These are phyloP conservation scores for Brachionus rotundiformis DNA, from an alignment of 1,140 invertebrate genomes.

Conservation along the genomic window DNA sequence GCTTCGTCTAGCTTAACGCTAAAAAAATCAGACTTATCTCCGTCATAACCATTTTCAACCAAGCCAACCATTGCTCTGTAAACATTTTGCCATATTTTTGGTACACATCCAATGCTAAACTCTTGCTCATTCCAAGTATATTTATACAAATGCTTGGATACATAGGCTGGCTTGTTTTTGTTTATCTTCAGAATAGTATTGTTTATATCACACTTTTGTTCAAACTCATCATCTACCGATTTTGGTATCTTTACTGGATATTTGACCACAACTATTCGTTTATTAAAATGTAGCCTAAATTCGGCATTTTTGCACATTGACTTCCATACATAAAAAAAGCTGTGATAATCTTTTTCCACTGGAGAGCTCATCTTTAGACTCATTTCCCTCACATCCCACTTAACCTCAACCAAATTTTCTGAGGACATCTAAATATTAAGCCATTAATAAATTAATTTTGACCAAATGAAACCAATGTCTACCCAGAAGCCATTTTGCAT, in stretches of 20 bases:
- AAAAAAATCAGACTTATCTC: neutral
- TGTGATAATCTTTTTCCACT: constrained; percentile 39
- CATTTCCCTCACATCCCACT: constrained; percentile 39
- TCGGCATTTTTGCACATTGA: constrained; percentile 43
- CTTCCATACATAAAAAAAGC: constrained; percentile 36
- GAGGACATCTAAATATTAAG: neutral
- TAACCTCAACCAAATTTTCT: neutral
- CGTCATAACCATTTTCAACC: neutral
- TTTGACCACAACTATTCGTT: neutral
- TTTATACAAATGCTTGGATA: constrained; percentile 29
- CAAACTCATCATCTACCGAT: constrained; percentile 45
- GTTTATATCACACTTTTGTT: constrained; percentile 41
- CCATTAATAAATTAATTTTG: neutral
- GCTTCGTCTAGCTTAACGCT: neutral
- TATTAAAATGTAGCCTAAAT: constrained; percentile 18
- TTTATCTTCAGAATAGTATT: neutral
- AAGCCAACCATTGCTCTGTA: neutral
- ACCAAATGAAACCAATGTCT: neutral
- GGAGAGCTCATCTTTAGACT: constrained; percentile 5
- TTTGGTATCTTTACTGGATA: constrained; percentile 45
- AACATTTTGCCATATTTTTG: constrained; percentile 6
- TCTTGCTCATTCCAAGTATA: constrained; percentile 49
- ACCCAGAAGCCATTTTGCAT: neutral
- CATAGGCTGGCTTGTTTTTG: constrained; percentile 11
- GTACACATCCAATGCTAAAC: constrained; percentile 14